Base-by-base conservation (phyloP, 2,797 vertebrate genomes). In the Bryconaethiops microstoma region DNA sequence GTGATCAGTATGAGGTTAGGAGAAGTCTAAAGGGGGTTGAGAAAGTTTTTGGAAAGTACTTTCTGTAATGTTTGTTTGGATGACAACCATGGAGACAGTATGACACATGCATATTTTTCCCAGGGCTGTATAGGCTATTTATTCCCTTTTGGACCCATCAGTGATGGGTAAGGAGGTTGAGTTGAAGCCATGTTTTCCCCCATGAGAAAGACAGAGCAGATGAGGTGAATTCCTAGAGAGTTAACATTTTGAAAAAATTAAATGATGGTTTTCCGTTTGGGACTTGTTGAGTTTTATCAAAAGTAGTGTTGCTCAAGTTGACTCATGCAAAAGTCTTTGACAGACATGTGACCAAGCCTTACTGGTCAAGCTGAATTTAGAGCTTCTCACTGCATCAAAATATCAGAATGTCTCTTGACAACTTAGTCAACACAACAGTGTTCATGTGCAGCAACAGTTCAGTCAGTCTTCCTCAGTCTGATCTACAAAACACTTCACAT, bases 11-110 rank as follows among this genome's bases (percentile, higher is more conserved):
- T 78, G 71, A 35, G 40, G 64, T 40, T 60, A 21, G 50, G 70
- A 71, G 48, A 83, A 65, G 40, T 69, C 85, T 76, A 50, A 73
- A 69, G 29, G 52, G 63, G 62, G 65, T 65, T 77, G 48, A 62
- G 74, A 65, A 77, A 35, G 21, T 82, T 45, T 73, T 54, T 35
- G 50, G 23, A 0, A 54, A 76, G 59, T 70, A 52, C 12, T 70
- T 75, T 75, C 7, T 19, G 10, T 17, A 74, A 63, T 78, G 75
- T 86, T 86, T 84, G 74, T 84, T 84, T 82, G 73, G 63, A 76
- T 62, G 64, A 69, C 23, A 67, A 60, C 75, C 64, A 82, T 82
- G 82, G 80, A 78, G 65, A 84, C 72, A 65, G 73, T 60, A 73
- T 77, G 78, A 82, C 39, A 45, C 50, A 67, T 50, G 62, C 25